Evolutionary conservation across 1,140 invertebrate genomes (phyloP).

Genomic region (Meteorus sp.): DNA sequence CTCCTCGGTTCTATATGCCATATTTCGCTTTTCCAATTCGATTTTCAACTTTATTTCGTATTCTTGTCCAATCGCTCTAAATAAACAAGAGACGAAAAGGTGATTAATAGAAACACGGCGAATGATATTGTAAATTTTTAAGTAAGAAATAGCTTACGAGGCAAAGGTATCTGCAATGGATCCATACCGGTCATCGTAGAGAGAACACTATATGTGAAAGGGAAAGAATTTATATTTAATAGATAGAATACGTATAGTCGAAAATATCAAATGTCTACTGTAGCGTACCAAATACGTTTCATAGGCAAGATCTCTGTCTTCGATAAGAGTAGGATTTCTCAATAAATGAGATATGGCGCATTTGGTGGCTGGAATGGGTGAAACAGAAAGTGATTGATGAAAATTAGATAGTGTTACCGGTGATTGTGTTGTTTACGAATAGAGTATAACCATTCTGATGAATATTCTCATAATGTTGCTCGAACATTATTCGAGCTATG

Average conservation of each 20-base stretch:
- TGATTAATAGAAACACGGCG: slow-evolving; percentile 19
- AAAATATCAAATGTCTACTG: slow-evolving; percentile 35
- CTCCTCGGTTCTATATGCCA: slow-evolving; percentile 80
- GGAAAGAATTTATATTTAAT: too few relatives aligned
- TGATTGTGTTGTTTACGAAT: slow-evolving; percentile 14
- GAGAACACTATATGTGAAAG: slow-evolving; percentile 64
- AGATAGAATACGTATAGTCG: slow-evolving; percentile 5
- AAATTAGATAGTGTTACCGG: slow-evolving; percentile 4
- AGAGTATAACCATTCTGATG: slow-evolving; percentile 33
- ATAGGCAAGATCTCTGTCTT: slow-evolving; percentile 71
- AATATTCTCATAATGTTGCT: slow-evolving; percentile 59
- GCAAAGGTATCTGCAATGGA: slow-evolving; percentile 74
- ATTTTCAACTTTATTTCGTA: slow-evolving; percentile 73
- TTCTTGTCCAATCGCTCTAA: slow-evolving; percentile 72
- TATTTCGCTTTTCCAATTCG: slow-evolving; percentile 62
- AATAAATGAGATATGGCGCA: slow-evolving; percentile 63
- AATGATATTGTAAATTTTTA: neutral
- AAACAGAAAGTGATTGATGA: slow-evolving; percentile 17
- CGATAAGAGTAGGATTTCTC: slow-evolving; percentile 72
- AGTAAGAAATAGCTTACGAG: slow-evolving; percentile 59
- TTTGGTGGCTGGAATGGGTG: slow-evolving; percentile 30
- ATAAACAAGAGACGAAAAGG: slow-evolving; percentile 30
- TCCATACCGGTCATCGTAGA: slow-evolving; percentile 78
- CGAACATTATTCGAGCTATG: slow-evolving; percentile 68
- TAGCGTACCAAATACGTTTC: slow-evolving; percentile 81